Evolutionary conservation across 2,797 vertebrate species (phyloP), one percentile per base, ranked within the genome.

Genomic region (Momotus momota): DNA sequence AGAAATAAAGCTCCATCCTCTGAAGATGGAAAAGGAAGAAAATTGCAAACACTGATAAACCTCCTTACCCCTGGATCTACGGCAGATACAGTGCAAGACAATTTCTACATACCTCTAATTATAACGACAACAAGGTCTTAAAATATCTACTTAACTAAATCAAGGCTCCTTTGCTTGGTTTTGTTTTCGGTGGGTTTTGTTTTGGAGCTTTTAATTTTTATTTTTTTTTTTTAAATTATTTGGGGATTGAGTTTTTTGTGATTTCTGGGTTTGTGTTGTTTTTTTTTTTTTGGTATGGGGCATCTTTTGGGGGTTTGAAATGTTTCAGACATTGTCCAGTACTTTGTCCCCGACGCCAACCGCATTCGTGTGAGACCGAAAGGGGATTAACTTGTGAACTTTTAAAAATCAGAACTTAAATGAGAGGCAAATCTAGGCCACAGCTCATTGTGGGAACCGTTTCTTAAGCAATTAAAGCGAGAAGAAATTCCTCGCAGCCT

Each of bases 391-490:
- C 98, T 99, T 99, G 98, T 99, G 99, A 99, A 99, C 98, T 98
- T 98, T 98, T 98, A 98, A 98, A 99, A 98, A 98, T 99, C 98
- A 99, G 98, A 98, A 98, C 98, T 99, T 99, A 99, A 99, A 99
- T 98, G 98, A 98, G 98, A 98, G 98, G 98, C 98, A 99, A 99
- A 99, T 99, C 98, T 99, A 98, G 97, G 97, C 98, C 98, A 98
- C 98, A 98, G 98, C 98, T 99, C 98, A 99, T 99, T 99, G 99
- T 99, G 98, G 98, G 98, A 98, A 98, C 97, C 98, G 98, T 98
- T 98, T 98, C 98, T 99, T 99, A 99, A 99, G 98, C 98, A 99
- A 99, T 99, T 99, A 99, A 99, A 99, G 98, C 98, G 98, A 98
- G 98, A 98, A 99, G 98, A 98, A 99, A 99, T 99, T 98, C 98